Percentiles rank a stretch among this genome's conserved stretches.
Evolutionary conservation across 2,888 invertebrate genomes (phyloP).

Genomic region (Slavum lentiscoides): DNA sequence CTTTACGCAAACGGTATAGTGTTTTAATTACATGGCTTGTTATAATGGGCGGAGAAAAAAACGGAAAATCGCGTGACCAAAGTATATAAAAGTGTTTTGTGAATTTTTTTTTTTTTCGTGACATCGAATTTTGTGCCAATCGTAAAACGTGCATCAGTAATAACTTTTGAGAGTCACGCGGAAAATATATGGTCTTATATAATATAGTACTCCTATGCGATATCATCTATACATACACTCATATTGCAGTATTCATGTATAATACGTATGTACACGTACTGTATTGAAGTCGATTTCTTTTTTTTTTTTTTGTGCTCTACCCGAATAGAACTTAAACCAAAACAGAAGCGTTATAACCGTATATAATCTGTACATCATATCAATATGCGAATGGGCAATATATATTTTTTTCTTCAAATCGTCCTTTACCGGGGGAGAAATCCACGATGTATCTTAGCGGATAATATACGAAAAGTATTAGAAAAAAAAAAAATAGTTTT

Average conservation of each 20-base stretch:
- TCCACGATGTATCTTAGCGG: too few relatives aligned
- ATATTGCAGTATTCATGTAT: not conserved
- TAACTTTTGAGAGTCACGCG: not conserved
- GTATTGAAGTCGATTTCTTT: not conserved
- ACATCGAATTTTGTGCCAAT: not conserved
- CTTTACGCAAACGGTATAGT: too few relatives aligned
- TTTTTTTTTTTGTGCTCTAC: not conserved
- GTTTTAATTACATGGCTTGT: too few relatives aligned
- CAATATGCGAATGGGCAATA: slow-evolving; percentile 4
- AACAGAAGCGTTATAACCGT: not conserved
- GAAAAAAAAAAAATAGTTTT: too few relatives aligned
- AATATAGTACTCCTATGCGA: too few relatives aligned
- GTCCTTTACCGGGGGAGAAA: not conserved
- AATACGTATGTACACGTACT: not conserved
- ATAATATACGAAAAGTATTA: too few relatives aligned
- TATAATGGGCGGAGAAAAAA: not conserved
- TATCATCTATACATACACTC: too few relatives aligned
- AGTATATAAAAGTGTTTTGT: not conserved
- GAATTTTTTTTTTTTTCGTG: not conserved
- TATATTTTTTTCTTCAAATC: not conserved
- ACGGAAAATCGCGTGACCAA: not conserved
- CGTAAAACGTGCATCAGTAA: not conserved
- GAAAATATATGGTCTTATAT: not conserved
- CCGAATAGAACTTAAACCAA: not conserved
- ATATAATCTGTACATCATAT: not conserved